Percentiles rank a stretch among this genome's conserved stretches.
These are phyloP conservation scores for Plebejus anna DNA, from an alignment of 2,888 invertebrate species.

Conservation along the genomic window DNA sequence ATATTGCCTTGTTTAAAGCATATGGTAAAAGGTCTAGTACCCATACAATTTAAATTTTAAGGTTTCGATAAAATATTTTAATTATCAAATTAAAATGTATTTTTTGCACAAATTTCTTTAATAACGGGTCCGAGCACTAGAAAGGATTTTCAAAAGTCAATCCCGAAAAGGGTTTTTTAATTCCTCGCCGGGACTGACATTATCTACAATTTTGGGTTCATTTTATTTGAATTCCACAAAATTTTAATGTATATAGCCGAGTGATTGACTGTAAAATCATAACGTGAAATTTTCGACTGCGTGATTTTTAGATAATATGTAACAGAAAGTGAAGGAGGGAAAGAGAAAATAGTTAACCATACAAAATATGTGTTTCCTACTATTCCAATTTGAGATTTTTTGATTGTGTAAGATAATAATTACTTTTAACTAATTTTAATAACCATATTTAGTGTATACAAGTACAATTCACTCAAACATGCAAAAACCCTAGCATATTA, in stretches of 20 bases:
- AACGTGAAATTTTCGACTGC: not conserved
- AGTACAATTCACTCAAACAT: not conserved
- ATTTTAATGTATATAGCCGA: not conserved
- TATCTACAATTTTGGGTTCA: constrained; percentile 9
- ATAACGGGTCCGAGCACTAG: not conserved
- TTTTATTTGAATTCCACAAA: constrained; percentile 2
- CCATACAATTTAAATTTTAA: not conserved
- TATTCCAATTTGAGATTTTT: too few species aligned
- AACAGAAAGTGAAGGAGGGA: not conserved
- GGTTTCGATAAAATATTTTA: not conserved
- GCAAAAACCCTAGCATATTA: constrained; percentile 63
- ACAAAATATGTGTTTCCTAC: too few species aligned
- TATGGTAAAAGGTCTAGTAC: too few species aligned
- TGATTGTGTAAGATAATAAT: too few species aligned
- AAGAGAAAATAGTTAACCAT: not conserved
- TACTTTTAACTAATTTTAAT: not conserved
- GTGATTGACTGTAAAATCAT: not conserved
- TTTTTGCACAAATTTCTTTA: constrained; percentile 7
- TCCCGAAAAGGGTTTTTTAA: constrained; percentile 20
- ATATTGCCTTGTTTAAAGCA: too few species aligned
- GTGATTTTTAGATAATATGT: not conserved
- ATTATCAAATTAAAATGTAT: not conserved
- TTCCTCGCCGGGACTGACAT: not conserved
- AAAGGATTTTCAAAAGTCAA: constrained; percentile 1
- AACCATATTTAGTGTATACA: not conserved